These are phyloP conservation scores for Acronicta aceris DNA, from an alignment of 2,888 invertebrate genomes.

Conservation along the genomic window DNA sequence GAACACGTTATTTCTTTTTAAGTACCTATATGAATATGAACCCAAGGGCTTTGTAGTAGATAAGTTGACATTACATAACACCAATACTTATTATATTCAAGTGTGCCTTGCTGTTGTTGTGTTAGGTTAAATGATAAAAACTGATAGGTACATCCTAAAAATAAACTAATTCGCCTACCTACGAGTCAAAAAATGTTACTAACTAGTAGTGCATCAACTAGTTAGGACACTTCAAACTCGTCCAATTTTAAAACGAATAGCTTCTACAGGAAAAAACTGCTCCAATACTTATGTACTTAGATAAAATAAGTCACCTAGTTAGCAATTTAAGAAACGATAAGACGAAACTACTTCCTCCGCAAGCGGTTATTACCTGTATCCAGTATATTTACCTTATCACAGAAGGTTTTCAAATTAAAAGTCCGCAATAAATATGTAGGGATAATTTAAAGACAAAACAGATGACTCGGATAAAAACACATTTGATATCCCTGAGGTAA, in stretches of 20 bases:
- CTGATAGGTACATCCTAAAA: too few relatives aligned
- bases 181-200: too few relatives aligned
- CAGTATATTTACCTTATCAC: conserved; percentile 34
- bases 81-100: too few relatives aligned
- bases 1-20: conserved; percentile 30
- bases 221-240: background rate
- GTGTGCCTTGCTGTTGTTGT: too few relatives aligned
- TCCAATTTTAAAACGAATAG: too few relatives aligned
- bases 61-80: background rate
- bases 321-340: conserved; percentile 27
- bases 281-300: too few relatives aligned
- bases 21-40: conserved; percentile 5
- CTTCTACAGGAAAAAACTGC: too few relatives aligned
- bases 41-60: background rate
- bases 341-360: conserved; percentile 20
- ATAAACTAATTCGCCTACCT: too few relatives aligned
- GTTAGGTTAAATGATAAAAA: too few relatives aligned
- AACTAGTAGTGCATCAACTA: too few relatives aligned
- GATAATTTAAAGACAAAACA: background rate
- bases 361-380: conserved; percentile 14
- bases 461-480: background rate
- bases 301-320: background rate
- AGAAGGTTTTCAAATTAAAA: conserved; percentile 21
- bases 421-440: conserved; percentile 2
- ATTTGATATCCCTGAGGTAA: too few relatives aligned